These are phyloP conservation scores for Chrysolina oricalcia DNA, from an alignment of 2,888 invertebrate genomes.

Conservation along the genomic window DNA sequence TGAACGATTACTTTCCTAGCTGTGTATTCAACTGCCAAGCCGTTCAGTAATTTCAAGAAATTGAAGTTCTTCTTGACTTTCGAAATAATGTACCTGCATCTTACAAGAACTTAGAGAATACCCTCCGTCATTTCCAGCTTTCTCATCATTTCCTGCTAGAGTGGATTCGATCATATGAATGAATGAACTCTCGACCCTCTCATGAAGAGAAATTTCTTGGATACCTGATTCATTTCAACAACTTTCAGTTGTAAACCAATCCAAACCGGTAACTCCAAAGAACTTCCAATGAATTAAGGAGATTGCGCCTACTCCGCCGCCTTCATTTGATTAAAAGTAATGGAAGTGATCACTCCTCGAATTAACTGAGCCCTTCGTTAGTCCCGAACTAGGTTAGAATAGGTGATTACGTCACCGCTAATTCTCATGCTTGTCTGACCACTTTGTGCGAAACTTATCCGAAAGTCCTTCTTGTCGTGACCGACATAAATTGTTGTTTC, in stretches of 20 bases:
- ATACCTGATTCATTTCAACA: not conserved
- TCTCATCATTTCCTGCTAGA: too few species aligned
- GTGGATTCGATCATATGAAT: too few species aligned
- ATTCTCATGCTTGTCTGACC: not conserved
- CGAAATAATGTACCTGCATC: too few species aligned
- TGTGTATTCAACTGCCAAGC: too few species aligned
- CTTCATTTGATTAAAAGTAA: not conserved
- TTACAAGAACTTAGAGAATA: too few species aligned
- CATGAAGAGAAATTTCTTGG: too few species aligned
- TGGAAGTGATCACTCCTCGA: not conserved
- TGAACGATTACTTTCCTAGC: too few species aligned
- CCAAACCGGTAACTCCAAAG: not conserved
- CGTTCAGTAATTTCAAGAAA: too few species aligned
- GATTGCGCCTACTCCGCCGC: not conserved
- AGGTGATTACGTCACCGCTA: not conserved
- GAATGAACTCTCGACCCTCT: too few species aligned
- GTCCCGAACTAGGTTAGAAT: not conserved
- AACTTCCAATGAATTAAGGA: not conserved
- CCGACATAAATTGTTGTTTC: too few species aligned
- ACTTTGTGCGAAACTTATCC: not conserved
- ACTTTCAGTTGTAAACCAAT: not conserved
- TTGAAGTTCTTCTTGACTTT: too few species aligned
- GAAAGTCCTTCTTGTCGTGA: not conserved
- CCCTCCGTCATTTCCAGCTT: too few species aligned
- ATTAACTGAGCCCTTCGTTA: slow-evolving; percentile 6